These are phyloP conservation scores for Carabus problematicus DNA, from an alignment of 2,888 invertebrate species.

Conservation along the genomic window DNA sequence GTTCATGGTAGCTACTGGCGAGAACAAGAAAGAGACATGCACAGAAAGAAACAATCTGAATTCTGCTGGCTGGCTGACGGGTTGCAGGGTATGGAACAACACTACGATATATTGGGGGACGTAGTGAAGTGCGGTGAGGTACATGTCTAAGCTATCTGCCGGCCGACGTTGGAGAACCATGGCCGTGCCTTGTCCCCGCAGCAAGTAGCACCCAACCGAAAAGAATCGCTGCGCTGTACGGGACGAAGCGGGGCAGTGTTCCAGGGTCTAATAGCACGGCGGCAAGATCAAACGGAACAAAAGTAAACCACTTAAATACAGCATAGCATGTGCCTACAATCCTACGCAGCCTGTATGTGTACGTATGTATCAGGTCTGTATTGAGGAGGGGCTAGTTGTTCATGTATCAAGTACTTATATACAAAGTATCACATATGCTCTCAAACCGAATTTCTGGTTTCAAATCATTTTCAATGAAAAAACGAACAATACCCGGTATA, in stretches of 20 bases:
- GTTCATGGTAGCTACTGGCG: too few species aligned
- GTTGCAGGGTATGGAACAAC: too few species aligned
- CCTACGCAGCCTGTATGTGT: conserved; percentile 20
- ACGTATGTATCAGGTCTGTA: conserved; percentile 20
- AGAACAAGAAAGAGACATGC: too few species aligned
- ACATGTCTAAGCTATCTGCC: too few species aligned
- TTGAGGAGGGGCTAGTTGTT: background rate
- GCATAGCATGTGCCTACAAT: conserved; percentile 30
- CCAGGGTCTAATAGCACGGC: conserved; percentile 21
- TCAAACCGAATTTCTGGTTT: too few species aligned
- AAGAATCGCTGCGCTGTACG: conserved; percentile 7
- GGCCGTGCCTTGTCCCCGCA: background rate
- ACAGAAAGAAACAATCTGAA: too few species aligned
- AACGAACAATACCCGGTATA: too few species aligned
- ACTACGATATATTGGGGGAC: too few species aligned
- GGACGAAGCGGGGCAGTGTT: conserved; percentile 9
- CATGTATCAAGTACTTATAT: background rate
- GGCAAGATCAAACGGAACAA: conserved; percentile 21
- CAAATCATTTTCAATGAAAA: too few species aligned
- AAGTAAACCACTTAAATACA: conserved; percentile 25
- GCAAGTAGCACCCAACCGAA: conserved; percentile 17
- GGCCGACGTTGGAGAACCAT: too few species aligned
- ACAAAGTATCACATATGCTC: background rate
- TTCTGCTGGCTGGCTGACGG: too few species aligned
- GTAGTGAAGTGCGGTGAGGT: too few species aligned